phyloP scores from a whole-genome alignment of 2,113 vertebrate genomes.

The Conger conger region DNA sequence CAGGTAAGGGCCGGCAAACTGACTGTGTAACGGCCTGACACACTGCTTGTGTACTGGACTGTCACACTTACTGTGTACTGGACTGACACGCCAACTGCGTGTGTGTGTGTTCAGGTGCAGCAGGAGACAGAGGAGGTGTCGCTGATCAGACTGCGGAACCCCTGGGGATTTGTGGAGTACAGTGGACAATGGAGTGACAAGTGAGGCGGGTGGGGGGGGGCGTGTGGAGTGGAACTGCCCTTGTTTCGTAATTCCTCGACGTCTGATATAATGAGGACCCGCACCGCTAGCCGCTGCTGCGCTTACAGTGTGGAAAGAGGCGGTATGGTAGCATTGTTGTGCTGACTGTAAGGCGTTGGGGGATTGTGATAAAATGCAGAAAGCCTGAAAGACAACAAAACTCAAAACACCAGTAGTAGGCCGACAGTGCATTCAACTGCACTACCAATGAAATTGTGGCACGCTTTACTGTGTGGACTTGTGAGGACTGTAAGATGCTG shows the following conservation, averaged over 20 bases:
- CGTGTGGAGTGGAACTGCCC: neutral
- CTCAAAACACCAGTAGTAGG: no score
- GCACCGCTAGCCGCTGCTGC: no score
- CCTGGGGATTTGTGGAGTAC: conserved; percentile 78
- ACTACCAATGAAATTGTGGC: no score
- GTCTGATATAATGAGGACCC: neutral
- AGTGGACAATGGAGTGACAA: conserved; percentile 75
- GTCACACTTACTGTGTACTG: neutral
- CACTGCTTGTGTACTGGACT: neutral
- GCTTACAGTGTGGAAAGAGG: no score
- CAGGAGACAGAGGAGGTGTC: conserved; percentile 49
- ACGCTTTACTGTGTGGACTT: no score
- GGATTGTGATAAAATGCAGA: no score
- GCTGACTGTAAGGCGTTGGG: no score
- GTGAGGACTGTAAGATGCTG: no score
- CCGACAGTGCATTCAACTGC: no score
- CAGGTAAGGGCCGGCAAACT: conserved; percentile 50
- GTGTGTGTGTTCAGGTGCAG: conserved; percentile 55
- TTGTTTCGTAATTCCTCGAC: neutral
- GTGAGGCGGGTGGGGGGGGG: conserved; percentile 46
- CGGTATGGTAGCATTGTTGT: no score
- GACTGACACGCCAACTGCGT: neutral
- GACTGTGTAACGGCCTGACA: neutral
- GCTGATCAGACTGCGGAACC: conserved; percentile 72
- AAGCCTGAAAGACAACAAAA: no score